Conservation (phyloP, 2,113 vertebrate genomes). For the Pao palembangensis region DNA sequence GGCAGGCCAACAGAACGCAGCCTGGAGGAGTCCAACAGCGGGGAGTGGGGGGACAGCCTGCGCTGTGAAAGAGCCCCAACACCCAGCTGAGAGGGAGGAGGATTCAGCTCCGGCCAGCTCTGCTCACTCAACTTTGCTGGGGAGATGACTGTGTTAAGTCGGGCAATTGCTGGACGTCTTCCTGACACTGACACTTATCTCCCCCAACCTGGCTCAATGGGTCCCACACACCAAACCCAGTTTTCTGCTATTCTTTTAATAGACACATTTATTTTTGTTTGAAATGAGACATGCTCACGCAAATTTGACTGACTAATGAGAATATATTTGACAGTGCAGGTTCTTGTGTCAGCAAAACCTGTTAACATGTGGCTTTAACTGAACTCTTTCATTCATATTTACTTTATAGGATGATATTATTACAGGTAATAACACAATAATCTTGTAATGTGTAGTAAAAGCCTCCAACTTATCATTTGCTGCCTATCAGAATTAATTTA, state of each 20-base stretch:
- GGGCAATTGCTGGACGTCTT: conserved; percentile 45
- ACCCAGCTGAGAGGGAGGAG: conserved; percentile 68
- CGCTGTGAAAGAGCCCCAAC: conserved; percentile 72
- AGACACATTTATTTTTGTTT: conserved; percentile 32
- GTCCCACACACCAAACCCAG: conserved; percentile 30
- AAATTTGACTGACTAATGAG: conserved; percentile 1
- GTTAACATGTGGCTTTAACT: too few relatives aligned
- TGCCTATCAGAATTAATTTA: too few relatives aligned
- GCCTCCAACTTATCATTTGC: too few relatives aligned
- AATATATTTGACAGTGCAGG: background rate
- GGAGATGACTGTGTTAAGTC: conserved; percentile 45
- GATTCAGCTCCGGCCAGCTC: conserved; percentile 64
- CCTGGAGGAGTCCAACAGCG: conserved; percentile 75
- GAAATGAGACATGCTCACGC: conserved; percentile 31
- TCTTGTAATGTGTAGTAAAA: too few relatives aligned
- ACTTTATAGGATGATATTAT: too few relatives aligned
- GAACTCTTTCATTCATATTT: too few relatives aligned
- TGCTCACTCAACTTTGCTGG: conserved; percentile 61
- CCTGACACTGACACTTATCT: conserved; percentile 54
- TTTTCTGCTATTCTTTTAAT: conserved; percentile 44
- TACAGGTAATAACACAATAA: too few relatives aligned
- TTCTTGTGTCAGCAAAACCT: background rate
- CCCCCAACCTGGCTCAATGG: conserved; percentile 30
- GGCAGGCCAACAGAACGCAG: conserved; percentile 74
- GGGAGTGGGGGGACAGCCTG: conserved; percentile 73